Evolutionary conservation across 2,113 vertebrate genomes (phyloP), one percentile per base, ranked within the genome.

Genomic region (Carollia perspicillata): DNA sequence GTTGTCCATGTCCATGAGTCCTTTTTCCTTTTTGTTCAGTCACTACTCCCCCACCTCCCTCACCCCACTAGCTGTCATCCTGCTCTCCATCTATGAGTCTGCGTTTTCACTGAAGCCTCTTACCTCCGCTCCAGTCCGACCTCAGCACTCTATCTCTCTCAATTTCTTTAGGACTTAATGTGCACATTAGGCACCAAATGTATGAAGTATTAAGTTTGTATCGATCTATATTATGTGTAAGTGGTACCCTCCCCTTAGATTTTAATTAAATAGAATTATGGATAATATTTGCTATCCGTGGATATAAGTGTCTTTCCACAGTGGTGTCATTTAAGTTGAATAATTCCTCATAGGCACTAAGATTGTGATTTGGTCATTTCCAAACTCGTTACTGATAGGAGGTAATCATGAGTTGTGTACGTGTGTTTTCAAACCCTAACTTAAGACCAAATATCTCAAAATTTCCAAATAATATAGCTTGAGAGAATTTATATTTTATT

Each of bases 201-300:
- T 92, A 30, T 20, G 28, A 51, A 30, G 2, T 53, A 79, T 72
- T 89, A 22, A 90, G 35, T 83, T 95, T 89, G 35, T 89, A 89
- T 92, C 83, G 40, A 96, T 44, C 66, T 44, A 72, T 72, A 5
- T 35, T 78, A 20, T 74, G 28, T 78, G 6, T 81, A 84, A 80
- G 28, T 42, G 35, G 30, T 44, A 55, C 5, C 35, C 3, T 83
- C 30, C 12, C 12, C 28, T 65, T 69, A 9, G 60, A 44, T 94
- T 95, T 95, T 80, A 84, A 49, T 87, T 28, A 18, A 86, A 90
- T 42, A 75, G 63, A 86, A 79, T 90, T 77, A 53, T 35, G 33
- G 35, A 51, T 53, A 72, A 65, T 18, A 44, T 55, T 83, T 72
- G n/a, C 84, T 85, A 33, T 40, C 40, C 11, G 28, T 89, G 79